Evolutionary conservation across 2,888 invertebrate species (phyloP).

Genomic region (Ischnura elegans): DNA sequence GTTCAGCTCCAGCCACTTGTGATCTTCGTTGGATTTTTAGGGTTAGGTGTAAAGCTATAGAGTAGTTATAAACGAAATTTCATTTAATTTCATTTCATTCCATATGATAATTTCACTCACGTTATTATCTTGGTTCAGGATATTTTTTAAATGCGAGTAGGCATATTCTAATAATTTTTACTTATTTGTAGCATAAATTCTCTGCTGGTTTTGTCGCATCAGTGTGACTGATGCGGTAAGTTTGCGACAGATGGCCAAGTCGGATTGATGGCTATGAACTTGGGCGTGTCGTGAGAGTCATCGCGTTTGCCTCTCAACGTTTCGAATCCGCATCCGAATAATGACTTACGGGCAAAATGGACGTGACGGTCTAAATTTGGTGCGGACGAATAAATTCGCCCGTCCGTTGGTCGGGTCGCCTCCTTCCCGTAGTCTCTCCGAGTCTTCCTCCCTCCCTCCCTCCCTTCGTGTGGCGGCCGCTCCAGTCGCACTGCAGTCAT

Average conservation of each 20-base stretch:
- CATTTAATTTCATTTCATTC: no score
- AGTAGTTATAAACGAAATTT: no score
- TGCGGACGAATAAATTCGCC: neutral
- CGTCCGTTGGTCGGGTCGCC: neutral
- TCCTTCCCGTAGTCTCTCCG: no score
- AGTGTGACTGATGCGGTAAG: neutral
- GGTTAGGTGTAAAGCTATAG: no score
- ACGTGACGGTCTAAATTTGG: neutral
- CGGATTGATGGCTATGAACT: neutral
- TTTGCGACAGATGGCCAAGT: neutral
- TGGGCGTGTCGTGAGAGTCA: neutral
- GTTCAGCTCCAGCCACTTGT: no score
- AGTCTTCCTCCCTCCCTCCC: neutral
- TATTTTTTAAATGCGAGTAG: no score
- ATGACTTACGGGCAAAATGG: neutral
- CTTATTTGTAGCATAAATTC: neutral
- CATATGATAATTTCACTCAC: no score
- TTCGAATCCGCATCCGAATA: neutral
- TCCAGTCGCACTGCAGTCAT: slow-evolving; percentile 60
- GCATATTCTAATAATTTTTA: no score
- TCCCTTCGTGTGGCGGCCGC: neutral
- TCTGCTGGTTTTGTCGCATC: neutral
- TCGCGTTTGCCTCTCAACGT: neutral
- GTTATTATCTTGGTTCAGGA: neutral
- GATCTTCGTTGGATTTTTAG: no score